These are phyloP conservation scores for Tachypleus tridentatus DNA, from an alignment of 1,140 invertebrate genomes.

Conservation along the genomic window DNA sequence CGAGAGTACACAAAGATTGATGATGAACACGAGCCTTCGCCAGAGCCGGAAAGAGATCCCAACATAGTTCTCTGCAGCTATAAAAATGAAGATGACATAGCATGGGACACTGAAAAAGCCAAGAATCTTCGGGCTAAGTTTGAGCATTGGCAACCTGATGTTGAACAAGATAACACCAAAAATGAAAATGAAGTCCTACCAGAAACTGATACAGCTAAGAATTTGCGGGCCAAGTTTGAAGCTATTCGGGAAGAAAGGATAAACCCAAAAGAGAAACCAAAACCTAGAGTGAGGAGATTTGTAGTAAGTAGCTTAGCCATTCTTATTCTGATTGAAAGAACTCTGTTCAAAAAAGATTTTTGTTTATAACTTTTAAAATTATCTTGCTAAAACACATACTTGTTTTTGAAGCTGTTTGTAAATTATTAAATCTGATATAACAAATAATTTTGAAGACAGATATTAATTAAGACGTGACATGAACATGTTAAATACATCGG, in stretches of 20 bases:
- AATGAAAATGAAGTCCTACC: slow-evolving; percentile 35
- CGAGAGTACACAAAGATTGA: slow-evolving; percentile 46
- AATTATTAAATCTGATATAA: too few relatives aligned
- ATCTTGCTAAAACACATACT: too few relatives aligned
- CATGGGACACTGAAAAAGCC: slow-evolving; percentile 52
- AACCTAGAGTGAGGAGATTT: slow-evolving; percentile 68
- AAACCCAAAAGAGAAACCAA: slow-evolving; percentile 41
- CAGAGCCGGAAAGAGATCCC: slow-evolving; percentile 27
- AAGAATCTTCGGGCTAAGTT: slow-evolving; percentile 79
- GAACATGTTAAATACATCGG: too few relatives aligned
- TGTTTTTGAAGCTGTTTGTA: too few relatives aligned
- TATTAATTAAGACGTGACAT: too few relatives aligned
- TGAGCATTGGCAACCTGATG: slow-evolving; percentile 69
- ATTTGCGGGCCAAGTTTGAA: slow-evolving; percentile 70
- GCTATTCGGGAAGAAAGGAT: slow-evolving; percentile 46
- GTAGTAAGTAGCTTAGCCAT: slow-evolving; percentile 49
- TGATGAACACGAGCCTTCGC: slow-evolving; percentile 21
- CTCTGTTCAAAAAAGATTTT: too few relatives aligned
- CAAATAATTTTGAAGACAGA: too few relatives aligned
- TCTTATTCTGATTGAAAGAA: too few relatives aligned
- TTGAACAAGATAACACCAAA: slow-evolving; percentile 39
- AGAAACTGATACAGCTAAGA: slow-evolving; percentile 59
- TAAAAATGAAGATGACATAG: slow-evolving; percentile 45
- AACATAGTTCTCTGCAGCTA: slow-evolving; percentile 26
- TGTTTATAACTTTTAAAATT: too few relatives aligned